Conservation (phyloP, 2,888 invertebrate genomes). For the Orthosia gothica region DNA sequence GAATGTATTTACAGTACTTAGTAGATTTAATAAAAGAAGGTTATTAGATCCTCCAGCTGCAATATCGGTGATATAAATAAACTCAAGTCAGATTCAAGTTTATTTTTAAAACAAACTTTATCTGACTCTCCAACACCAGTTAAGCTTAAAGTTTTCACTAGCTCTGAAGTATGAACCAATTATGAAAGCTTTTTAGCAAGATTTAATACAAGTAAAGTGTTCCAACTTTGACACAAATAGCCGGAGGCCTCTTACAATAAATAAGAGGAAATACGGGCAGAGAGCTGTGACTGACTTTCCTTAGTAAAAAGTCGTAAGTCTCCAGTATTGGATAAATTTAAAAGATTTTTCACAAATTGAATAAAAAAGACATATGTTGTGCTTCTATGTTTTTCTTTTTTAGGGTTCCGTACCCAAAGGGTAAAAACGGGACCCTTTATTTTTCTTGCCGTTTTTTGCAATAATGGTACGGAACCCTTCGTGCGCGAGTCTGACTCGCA, state of each 20-base stretch:
- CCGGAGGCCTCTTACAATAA: background rate
- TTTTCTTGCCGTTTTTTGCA: no score
- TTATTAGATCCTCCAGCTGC: constrained; percentile 6
- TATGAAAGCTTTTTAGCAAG: constrained; percentile 20
- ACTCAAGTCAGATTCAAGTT: background rate
- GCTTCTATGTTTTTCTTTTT: no score
- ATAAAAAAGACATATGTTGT: no score
- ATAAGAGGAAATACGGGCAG: background rate
- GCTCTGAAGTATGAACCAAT: constrained; percentile 28
- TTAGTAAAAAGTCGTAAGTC: no score
- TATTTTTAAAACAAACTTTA: constrained; percentile 18
- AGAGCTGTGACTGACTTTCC: no score
- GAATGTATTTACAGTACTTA: constrained; percentile 7
- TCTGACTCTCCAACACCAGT: background rate
- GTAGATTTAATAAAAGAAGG: background rate
- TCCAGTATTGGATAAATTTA: no score
- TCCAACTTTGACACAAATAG: background rate
- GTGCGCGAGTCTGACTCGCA: no score
- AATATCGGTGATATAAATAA: constrained; percentile 15
- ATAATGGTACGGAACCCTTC: no score
- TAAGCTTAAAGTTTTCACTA: constrained; percentile 16
- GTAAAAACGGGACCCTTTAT: no score
- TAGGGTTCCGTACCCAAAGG: no score
- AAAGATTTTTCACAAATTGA: no score
- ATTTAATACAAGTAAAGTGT: constrained; percentile 12